phyloP scores from a whole-genome alignment of 1,140 invertebrate genomes.

The Drosophila cardini region DNA sequence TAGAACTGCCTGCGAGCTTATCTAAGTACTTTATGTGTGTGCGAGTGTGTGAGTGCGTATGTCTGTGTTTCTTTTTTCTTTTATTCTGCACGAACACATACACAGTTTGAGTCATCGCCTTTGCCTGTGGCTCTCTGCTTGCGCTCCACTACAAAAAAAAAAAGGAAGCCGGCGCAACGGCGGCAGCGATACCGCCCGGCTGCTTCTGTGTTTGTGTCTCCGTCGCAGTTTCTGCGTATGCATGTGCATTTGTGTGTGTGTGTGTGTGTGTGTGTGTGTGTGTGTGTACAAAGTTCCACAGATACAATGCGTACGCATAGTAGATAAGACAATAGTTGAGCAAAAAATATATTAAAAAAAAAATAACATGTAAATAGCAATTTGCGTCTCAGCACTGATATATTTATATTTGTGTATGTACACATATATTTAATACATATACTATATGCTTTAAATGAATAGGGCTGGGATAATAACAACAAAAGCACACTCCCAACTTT shows the following conservation, averaged over 20 bases:
- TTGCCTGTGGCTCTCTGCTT: conserved; percentile 26
- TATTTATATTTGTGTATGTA: conserved; percentile 12
- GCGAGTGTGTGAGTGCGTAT: conserved; percentile 11
- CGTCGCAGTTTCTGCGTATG: conserved; percentile 8
- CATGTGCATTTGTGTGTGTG: conserved; percentile 6
- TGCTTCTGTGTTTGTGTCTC: conserved; percentile 13
- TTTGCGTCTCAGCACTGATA: conserved; percentile 42
- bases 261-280: conserved; percentile 25
- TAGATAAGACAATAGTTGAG: conserved; percentile 50
- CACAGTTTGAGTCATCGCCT: conserved; percentile 52
- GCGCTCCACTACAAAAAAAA: conserved; percentile 31
- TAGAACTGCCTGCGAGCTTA: conserved; percentile 52
- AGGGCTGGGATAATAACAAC: conserved; percentile 29
- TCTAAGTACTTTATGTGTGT: conserved; percentile 39
- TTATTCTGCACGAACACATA: conserved; percentile 47
- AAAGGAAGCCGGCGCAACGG: conserved; percentile 28
- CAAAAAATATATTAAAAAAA: conserved; percentile 28
- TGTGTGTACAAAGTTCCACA: conserved; percentile 49
- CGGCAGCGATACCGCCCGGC: conserved; percentile 22
- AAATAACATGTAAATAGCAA: conserved; percentile 38
- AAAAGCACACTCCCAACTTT: conserved; percentile 18
- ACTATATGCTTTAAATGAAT: too few species aligned
- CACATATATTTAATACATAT: conserved; percentile 12
- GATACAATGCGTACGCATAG: conserved; percentile 38
- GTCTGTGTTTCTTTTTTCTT: conserved; percentile 26